phyloP scores from a whole-genome alignment of 2,888 invertebrate genomes.

The Drosophila affinis region DNA sequence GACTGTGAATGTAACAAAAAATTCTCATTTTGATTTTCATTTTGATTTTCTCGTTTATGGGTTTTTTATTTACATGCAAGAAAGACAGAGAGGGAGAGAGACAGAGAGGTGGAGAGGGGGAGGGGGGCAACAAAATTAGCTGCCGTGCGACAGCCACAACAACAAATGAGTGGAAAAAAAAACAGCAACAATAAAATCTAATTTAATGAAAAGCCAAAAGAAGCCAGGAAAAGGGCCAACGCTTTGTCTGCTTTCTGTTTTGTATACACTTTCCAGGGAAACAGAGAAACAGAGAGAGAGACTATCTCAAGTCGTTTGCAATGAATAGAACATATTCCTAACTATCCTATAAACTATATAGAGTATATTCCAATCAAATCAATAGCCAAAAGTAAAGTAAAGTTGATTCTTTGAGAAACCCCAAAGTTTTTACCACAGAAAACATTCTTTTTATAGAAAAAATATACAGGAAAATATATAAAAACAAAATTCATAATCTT shows the following conservation, averaged over 20 bases:
- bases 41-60: slow-evolving; percentile 55
- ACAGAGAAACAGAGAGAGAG: neutral
- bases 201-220: slow-evolving; percentile 72
- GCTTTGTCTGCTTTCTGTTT: neutral
- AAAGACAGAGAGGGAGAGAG: slow-evolving; percentile 19
- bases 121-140: slow-evolving; percentile 55
- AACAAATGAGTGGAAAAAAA: neutral
- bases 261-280: neutral
- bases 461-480: too few relatives aligned
- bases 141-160: slow-evolving; percentile 48
- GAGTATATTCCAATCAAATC: too few relatives aligned
- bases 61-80: slow-evolving; percentile 64
- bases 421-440: too few relatives aligned
- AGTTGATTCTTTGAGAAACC: too few relatives aligned
- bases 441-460: too few relatives aligned
- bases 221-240: slow-evolving; percentile 44
- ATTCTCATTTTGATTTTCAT: slow-evolving; percentile 5
- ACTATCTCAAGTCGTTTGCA: neutral
- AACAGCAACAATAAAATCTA: slow-evolving; percentile 62
- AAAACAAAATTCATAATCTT: too few relatives aligned
- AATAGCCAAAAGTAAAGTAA: too few relatives aligned
- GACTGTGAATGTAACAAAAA: slow-evolving; percentile 25
- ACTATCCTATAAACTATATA: too few relatives aligned
- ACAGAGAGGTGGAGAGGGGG: neutral
- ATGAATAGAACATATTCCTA: neutral